Percentiles rank a stretch among this genome's conserved stretches.
Evolutionary conservation across 1,140 invertebrate genomes (phyloP).

Genomic region (Teleogryllus occipitalis): DNA sequence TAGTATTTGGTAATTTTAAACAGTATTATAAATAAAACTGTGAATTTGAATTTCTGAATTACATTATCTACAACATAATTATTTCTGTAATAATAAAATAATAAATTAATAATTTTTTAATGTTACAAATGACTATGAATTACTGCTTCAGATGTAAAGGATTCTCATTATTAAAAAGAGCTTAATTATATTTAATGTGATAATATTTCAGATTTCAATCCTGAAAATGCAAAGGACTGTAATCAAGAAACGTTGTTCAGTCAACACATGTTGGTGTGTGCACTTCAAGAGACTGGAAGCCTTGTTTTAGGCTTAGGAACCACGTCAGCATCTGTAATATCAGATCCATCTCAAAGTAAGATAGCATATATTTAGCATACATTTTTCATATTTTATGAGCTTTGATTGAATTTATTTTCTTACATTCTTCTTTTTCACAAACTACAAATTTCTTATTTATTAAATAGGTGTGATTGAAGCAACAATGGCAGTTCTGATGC

Average conservation of each 20-base stretch:
- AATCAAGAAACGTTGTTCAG: conserved; percentile 86
- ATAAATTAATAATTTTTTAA: neutral
- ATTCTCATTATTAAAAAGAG: no score
- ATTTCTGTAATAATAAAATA: neutral
- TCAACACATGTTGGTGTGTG: conserved; percentile 90
- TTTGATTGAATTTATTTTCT: neutral
- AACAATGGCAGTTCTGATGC: conserved; percentile 73
- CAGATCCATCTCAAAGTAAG: conserved; percentile 74
- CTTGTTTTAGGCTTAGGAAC: conserved; percentile 82
- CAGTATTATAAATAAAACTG: neutral
- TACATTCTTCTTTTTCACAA: neutral
- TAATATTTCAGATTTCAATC: conserved; percentile 60
- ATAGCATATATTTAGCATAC: neutral
- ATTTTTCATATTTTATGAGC: neutral
- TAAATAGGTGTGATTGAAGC: conserved; percentile 44
- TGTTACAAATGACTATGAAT: no score
- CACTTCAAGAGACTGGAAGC: conserved; percentile 84
- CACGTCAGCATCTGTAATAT: conserved; percentile 78
- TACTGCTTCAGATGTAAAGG: no score
- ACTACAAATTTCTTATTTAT: neutral
- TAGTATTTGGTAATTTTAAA: neutral
- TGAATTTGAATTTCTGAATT: neutral
- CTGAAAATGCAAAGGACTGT: conserved; percentile 75
- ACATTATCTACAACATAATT: neutral
- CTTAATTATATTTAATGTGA: no score